These are phyloP conservation scores for Anastatus disparis DNA, from an alignment of 1,140 invertebrate species.

Conservation along the genomic window DNA sequence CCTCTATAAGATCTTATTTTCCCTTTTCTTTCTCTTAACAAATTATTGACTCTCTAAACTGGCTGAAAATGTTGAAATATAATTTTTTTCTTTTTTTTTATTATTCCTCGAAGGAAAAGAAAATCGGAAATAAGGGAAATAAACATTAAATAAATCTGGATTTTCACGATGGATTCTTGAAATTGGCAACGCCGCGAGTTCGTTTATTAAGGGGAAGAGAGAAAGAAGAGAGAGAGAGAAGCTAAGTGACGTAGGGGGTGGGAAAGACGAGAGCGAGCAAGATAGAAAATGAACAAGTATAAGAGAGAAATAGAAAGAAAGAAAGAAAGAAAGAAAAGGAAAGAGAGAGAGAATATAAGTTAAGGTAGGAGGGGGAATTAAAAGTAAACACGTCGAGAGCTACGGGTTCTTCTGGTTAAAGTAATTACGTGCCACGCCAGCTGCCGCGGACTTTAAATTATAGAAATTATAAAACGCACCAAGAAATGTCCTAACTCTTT, in stretches of 20 bases:
- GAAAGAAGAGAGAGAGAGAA: constrained; percentile 13
- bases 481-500: constrained; percentile 49
- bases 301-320: background rate
- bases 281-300: background rate
- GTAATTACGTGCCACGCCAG: constrained; percentile 66
- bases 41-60: constrained; percentile 29
- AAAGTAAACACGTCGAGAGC: constrained; percentile 63
- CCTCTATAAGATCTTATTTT: no score
- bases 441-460: constrained; percentile 67
- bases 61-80: constrained; percentile 12
- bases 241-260: constrained; percentile 27
- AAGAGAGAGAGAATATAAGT: background rate
- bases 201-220: constrained; percentile 32
- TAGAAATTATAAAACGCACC: constrained; percentile 66
- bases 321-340: background rate
- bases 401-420: constrained; percentile 66
- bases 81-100: no score
- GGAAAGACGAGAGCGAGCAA: constrained; percentile 24
- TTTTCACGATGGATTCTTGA: constrained; percentile 41
- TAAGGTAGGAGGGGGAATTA: constrained; percentile 56
- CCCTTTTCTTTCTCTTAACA: background rate
- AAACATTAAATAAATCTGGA: constrained; percentile 41
- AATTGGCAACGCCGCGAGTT: constrained; percentile 34
- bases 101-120: constrained; percentile 15
- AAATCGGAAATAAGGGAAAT: constrained; percentile 31